These are phyloP conservation scores for Leptopilina syphax DNA, from an alignment of 2,888 invertebrate species.

Conservation along the genomic window DNA sequence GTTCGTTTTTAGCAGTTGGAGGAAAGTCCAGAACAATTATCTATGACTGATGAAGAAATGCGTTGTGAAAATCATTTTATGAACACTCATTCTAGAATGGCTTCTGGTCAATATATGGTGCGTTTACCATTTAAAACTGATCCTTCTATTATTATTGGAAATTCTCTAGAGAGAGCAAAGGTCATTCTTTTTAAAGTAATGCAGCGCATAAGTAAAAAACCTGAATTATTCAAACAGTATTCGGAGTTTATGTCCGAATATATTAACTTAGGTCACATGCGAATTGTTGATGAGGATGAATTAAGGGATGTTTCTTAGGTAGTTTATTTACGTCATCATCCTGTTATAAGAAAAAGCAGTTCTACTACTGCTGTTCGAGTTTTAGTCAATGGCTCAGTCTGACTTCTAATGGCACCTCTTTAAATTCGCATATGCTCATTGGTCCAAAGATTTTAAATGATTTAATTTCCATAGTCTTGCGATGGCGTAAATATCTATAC, in stretches of 20 bases:
- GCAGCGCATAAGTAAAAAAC: background rate
- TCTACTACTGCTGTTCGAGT: slow-evolving; percentile 61
- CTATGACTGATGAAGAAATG: slow-evolving; percentile 5
- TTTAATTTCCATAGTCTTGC: no score
- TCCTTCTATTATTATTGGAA: background rate
- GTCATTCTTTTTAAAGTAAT: background rate
- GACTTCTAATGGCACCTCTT: slow-evolving; percentile 10
- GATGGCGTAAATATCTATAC: no score
- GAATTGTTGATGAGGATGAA: background rate
- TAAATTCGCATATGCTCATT: slow-evolving; percentile 53
- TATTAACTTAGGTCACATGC: slow-evolving; percentile 25
- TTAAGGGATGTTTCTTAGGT: background rate
- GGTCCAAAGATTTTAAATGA: no score
- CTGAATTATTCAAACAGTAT: background rate
- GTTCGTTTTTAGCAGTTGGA: slow-evolving; percentile 8
- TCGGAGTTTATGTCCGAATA: slow-evolving; percentile 38
- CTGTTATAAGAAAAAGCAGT: slow-evolving; percentile 54
- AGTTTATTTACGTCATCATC: slow-evolving; percentile 60
- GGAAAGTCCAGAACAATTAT: background rate
- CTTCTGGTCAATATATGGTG: slow-evolving; percentile 39
- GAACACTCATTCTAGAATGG: slow-evolving; percentile 18
- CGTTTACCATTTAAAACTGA: slow-evolving; percentile 23
- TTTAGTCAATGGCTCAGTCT: slow-evolving; percentile 63
- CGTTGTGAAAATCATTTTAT: slow-evolving; percentile 36
- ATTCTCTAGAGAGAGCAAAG: slow-evolving; percentile 3